A percentile compares a stretch with the other conserved stretches of the same genome.
Conservation (phyloP, 2,888 invertebrate species). For the Euproctis similis region DNA sequence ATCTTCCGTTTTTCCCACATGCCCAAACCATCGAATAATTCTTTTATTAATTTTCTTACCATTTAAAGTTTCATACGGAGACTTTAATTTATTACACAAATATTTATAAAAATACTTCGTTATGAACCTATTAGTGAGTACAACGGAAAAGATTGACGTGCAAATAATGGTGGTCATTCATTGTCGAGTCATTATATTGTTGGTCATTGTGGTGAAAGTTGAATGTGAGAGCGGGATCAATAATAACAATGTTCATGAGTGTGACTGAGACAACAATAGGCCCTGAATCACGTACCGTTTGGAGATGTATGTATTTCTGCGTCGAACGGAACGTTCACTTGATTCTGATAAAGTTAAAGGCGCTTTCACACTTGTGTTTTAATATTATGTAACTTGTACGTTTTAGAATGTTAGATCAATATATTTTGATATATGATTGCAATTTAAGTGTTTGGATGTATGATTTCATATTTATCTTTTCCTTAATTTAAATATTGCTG, state of each 20-base stretch:
- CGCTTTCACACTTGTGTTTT: slow-evolving; percentile 6
- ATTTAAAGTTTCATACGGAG: too few relatives aligned
- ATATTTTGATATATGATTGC: too few relatives aligned
- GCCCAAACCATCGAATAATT: too few relatives aligned
- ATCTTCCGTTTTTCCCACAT: too few relatives aligned
- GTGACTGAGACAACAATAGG: slow-evolving; percentile 18
- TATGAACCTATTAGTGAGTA: not conserved
- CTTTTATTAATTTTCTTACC: too few relatives aligned
- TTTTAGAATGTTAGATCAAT: too few relatives aligned
- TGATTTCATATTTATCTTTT: too few relatives aligned
- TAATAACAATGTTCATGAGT: slow-evolving; percentile 14
- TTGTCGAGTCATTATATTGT: slow-evolving; percentile 27
- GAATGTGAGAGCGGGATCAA: slow-evolving; percentile 24
- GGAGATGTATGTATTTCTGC: slow-evolving; percentile 33
- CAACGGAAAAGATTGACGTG: slow-evolving; percentile 5
- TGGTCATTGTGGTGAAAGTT: slow-evolving; percentile 32
- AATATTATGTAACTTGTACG: too few relatives aligned
- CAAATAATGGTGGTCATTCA: slow-evolving; percentile 19
- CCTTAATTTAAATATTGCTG: too few relatives aligned
- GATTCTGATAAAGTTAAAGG: slow-evolving; percentile 7
- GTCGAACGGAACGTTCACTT: slow-evolving; percentile 20
- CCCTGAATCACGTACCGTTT: slow-evolving; percentile 41
- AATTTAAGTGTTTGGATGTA: too few relatives aligned
- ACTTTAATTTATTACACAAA: too few relatives aligned
- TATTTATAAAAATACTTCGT: too few relatives aligned